These are phyloP conservation scores for Spilosoma lubricipeda DNA, from an alignment of 2,888 invertebrate genomes.

Conservation along the genomic window DNA sequence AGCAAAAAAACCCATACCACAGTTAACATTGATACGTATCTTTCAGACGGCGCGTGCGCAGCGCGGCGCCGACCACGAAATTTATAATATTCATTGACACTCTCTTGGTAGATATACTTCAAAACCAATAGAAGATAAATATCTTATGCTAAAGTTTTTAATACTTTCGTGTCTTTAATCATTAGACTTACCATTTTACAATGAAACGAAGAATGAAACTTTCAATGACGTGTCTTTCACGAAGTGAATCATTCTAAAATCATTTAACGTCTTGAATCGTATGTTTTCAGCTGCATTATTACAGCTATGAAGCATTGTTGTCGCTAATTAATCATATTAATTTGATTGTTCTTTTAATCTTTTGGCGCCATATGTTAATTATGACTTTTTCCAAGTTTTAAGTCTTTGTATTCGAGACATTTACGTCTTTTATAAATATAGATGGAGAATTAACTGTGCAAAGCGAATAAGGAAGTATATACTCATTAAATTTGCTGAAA, in stretches of 20 bases:
- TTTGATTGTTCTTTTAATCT: conserved; percentile 36
- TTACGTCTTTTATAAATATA: neutral
- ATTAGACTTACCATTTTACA: conserved; percentile 16
- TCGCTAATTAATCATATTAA: conserved; percentile 33
- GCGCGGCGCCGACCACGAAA: conserved; percentile 55
- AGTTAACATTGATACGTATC: conserved; percentile 23
- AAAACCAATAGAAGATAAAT: conserved; percentile 38
- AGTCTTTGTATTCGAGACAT: conserved; percentile 4
- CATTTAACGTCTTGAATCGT: conserved; percentile 22
- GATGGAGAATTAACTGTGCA: neutral
- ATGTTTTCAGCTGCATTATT: conserved; percentile 14
- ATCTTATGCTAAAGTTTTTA: conserved; percentile 23
- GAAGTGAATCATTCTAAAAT: conserved; percentile 26
- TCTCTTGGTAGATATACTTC: conserved; percentile 42
- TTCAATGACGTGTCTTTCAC: neutral
- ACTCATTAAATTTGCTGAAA: neutral
- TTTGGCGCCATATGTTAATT: conserved; percentile 39
- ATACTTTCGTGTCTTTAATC: conserved; percentile 9
- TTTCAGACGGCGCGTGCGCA: conserved; percentile 36
- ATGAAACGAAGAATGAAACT: conserved; percentile 9
- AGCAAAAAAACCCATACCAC: no score
- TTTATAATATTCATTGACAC: conserved; percentile 55
- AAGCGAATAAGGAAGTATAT: neutral
- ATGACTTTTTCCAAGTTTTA: conserved; percentile 20
- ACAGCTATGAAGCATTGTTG: conserved; percentile 21